Conservation (phyloP, 2,888 invertebrate species). For the Pseudococcus viburni region DNA sequence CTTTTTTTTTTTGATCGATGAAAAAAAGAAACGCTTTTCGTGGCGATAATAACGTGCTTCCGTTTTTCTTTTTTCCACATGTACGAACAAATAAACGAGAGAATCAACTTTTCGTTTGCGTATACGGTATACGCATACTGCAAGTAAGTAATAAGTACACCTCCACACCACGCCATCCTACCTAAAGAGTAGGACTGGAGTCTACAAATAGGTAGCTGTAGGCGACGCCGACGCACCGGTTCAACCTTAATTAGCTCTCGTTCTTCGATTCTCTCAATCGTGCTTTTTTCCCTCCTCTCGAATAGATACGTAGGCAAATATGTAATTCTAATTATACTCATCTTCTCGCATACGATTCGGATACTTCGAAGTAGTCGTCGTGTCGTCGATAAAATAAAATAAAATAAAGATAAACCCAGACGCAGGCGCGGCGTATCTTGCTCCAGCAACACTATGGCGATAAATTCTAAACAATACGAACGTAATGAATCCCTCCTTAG, state of each 20-base stretch:
- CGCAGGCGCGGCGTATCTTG: not conserved
- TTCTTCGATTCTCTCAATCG: not conserved
- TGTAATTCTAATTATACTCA: too few relatives aligned
- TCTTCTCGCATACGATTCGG: too few relatives aligned
- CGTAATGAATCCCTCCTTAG: slow-evolving; percentile 15
- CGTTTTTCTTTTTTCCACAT: slow-evolving; percentile 21
- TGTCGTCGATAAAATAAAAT: too few relatives aligned
- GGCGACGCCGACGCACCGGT: not conserved
- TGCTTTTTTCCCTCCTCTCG: too few relatives aligned
- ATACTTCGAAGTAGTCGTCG: too few relatives aligned
- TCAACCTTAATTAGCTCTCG: not conserved
- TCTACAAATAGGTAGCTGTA: too few relatives aligned
- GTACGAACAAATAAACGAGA: not conserved
- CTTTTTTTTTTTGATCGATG: slow-evolving; percentile 23
- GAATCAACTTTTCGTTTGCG: too few relatives aligned
- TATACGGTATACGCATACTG: too few relatives aligned
- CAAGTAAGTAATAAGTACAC: too few relatives aligned
- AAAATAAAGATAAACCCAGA: not conserved
- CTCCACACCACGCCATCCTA: not conserved
- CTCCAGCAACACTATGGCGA: not conserved
- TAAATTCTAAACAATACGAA: slow-evolving; percentile 16
- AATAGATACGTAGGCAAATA: too few relatives aligned
- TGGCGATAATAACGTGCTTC: not conserved
- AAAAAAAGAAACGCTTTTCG: slow-evolving; percentile 32
- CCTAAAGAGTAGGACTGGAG: too few relatives aligned